Conservation (phyloP, 2,888 invertebrate genomes). For the Chrysotoxum bicinctum region DNA sequence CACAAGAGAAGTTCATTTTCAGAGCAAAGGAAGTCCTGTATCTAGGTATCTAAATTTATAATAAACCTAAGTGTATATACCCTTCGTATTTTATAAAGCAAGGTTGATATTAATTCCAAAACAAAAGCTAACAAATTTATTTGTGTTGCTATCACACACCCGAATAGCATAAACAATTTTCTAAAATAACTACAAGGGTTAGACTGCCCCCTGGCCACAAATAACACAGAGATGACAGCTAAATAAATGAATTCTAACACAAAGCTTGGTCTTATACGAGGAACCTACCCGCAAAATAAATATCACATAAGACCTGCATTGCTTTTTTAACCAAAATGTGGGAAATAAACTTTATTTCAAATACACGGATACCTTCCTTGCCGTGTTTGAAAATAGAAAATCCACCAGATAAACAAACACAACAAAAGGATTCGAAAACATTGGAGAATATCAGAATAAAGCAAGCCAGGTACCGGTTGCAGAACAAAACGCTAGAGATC, state of each 20-base stretch:
- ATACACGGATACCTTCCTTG: not conserved
- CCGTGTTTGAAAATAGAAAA: slow-evolving; percentile 38
- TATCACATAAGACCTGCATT: slow-evolving; percentile 46
- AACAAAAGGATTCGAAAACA: slow-evolving; percentile 22
- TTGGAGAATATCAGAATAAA: not conserved
- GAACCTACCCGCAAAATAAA: slow-evolving; percentile 4
- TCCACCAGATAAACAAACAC: slow-evolving; percentile 40
- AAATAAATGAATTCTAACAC: slow-evolving; percentile 61
- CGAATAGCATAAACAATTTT: slow-evolving; percentile 41
- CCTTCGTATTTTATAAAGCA: not conserved
- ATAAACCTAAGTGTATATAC: not conserved
- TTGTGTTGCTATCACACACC: slow-evolving; percentile 38
- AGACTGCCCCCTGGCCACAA: slow-evolving; percentile 26
- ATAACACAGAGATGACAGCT: slow-evolving; percentile 55
- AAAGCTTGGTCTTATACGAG: not conserved
- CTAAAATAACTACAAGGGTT: slow-evolving; percentile 23
- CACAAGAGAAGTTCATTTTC: not conserved
- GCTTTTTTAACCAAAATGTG: slow-evolving; percentile 29
- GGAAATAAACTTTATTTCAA: slow-evolving; percentile 4
- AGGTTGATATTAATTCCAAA: not conserved
- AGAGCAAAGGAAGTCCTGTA: not conserved
- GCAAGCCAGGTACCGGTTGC: not conserved
- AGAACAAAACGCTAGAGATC: slow-evolving; percentile 23
- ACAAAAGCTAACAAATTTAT: slow-evolving; percentile 36
- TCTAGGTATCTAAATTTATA: no score